These are phyloP conservation scores for Melolontha melolontha DNA, from an alignment of 2,888 invertebrate genomes.

Conservation along the genomic window DNA sequence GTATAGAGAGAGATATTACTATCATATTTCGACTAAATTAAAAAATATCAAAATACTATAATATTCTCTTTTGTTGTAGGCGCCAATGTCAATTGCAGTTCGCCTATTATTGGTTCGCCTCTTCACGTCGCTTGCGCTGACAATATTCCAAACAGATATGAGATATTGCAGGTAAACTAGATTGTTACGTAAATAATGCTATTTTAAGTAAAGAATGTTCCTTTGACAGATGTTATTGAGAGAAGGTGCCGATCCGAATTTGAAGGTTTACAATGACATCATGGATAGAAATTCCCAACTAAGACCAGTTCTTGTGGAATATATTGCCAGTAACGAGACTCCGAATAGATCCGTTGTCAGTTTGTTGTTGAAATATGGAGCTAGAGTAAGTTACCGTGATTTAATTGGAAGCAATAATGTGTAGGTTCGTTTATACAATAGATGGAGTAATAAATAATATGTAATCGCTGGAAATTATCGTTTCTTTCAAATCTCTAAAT, in stretches of 20 bases:
- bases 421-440: too few relatives aligned
- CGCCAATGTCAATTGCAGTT: slow-evolving; percentile 82
- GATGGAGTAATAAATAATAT: too few relatives aligned
- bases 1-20: too few relatives aligned
- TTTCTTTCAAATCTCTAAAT: too few relatives aligned
- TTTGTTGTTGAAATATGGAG: slow-evolving; percentile 80
- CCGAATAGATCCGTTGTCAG: slow-evolving; percentile 76
- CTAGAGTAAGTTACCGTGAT: slow-evolving; percentile 71
- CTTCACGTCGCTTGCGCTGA: slow-evolving; percentile 87
- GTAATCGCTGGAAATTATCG: too few relatives aligned
- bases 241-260: slow-evolving; percentile 81
- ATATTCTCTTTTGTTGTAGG: slow-evolving; percentile 69
- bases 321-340: slow-evolving; percentile 80
- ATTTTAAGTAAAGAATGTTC: not conserved
- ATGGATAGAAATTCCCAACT: slow-evolving; percentile 75
- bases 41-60: too few relatives aligned
- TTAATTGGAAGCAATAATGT: too few relatives aligned
- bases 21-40: too few relatives aligned
- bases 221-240: slow-evolving; percentile 72
- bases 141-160: slow-evolving; percentile 75
- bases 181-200: not conserved
- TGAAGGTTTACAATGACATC: slow-evolving; percentile 80
- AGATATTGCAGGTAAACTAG: slow-evolving; percentile 60
- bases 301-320: slow-evolving; percentile 85
- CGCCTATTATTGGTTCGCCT: slow-evolving; percentile 84